These are phyloP conservation scores for Cryptomyrus ogoouensis DNA, from an alignment of 2,113 vertebrate species.

Conservation along the genomic window DNA sequence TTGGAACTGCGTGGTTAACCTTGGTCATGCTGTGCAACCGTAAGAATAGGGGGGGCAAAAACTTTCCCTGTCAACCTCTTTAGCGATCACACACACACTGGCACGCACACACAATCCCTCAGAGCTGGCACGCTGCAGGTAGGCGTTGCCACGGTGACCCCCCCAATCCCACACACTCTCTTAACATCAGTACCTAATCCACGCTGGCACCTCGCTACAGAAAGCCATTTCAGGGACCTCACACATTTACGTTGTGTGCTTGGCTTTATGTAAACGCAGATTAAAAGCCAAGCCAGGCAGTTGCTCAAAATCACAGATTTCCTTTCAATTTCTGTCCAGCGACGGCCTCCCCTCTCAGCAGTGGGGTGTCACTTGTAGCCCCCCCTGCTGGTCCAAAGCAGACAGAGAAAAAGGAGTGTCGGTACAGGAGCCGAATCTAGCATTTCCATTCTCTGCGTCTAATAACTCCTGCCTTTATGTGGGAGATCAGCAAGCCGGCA, in stretches of 20 bases:
- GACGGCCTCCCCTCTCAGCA: neutral
- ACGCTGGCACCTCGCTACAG: no score
- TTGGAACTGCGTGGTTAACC: constrained; percentile 6
- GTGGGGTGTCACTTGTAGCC: neutral
- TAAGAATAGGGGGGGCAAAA: neutral
- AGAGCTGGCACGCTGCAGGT: neutral
- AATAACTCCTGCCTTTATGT: neutral
- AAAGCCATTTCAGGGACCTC: neutral
- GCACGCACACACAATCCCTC: neutral
- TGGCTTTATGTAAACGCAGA: neutral
- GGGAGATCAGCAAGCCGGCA: neutral
- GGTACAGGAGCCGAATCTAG: neutral
- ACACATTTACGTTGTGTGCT: neutral
- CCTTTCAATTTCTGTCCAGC: neutral
- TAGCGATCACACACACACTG: neutral
- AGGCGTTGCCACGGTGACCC: constrained; percentile 14
- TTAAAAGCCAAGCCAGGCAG: neutral
- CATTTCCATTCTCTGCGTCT: neutral
- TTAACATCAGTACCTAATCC: neutral
- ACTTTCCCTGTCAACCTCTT: neutral
- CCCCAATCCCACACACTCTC: neutral
- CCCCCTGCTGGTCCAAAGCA: neutral
- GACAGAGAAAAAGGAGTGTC: neutral
- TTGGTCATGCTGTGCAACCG: constrained; percentile 5
- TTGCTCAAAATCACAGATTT: neutral